phyloP scores from a whole-genome alignment of 2,888 invertebrate species.

The Anthrax anthrax region DNA sequence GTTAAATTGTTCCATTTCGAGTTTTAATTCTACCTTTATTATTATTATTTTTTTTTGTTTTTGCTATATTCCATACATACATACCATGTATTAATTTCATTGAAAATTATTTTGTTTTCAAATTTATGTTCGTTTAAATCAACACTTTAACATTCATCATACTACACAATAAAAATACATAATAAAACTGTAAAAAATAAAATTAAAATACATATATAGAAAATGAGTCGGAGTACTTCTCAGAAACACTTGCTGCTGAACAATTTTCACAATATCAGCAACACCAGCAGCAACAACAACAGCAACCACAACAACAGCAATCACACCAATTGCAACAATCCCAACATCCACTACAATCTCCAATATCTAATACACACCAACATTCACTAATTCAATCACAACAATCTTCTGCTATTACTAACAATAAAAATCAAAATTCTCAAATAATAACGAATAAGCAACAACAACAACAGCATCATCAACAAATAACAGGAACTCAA shows the following conservation, averaged over 20 bases:
- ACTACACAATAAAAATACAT: not conserved
- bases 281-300: conserved; percentile 18
- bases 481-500: conserved; percentile 7
- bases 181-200: not conserved
- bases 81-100: too few species aligned
- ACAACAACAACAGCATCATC: conserved; percentile 15
- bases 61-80: too few species aligned
- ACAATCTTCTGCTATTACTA: not conserved
- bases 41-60: too few species aligned
- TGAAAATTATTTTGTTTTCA: too few species aligned
- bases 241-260: conserved; percentile 36
- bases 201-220: conserved; percentile 10
- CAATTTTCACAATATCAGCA: conserved; percentile 35
- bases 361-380: conserved; percentile 7
- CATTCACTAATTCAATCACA: conserved; percentile 2
- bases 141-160: too few species aligned
- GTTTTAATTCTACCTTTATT: too few species aligned
- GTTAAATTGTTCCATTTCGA: too few species aligned
- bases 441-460: conserved; percentile 7
- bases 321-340: conserved; percentile 20
- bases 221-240: conserved; percentile 36
- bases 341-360: conserved; percentile 15
- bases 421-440: not conserved
- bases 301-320: conserved; percentile 16
- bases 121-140: too few species aligned